Conservation (phyloP, 2,113 vertebrate genomes). For the Larimichthys crocea region DNA sequence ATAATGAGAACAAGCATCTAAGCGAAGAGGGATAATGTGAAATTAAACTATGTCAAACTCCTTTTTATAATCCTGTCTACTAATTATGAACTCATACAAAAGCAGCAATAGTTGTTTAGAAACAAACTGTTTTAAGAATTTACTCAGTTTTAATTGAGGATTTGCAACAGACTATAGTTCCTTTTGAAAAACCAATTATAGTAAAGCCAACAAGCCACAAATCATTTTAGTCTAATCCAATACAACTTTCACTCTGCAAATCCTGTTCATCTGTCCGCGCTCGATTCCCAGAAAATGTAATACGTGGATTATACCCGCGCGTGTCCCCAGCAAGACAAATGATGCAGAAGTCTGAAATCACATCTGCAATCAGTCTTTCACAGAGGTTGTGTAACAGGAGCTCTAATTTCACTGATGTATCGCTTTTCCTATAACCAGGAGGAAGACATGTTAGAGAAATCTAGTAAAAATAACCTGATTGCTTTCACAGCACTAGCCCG, state of each 20-base stretch:
- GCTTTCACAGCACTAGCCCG: neutral
- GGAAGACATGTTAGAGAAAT: neutral
- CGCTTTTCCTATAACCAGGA: neutral
- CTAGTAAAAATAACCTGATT: neutral
- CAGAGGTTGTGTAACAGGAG: constrained; percentile 34
- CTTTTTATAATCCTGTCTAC: neutral
- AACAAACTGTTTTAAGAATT: neutral
- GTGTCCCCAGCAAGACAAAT: constrained; percentile 56
- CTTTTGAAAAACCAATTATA: neutral
- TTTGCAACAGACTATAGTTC: neutral
- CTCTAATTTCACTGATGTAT: constrained; percentile 19
- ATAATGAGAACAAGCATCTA: neutral
- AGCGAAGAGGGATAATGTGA: neutral
- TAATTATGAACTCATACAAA: neutral
- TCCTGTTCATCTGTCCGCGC: constrained; percentile 62
- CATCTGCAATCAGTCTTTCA: constrained; percentile 40
- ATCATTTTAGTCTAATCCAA: constrained; percentile 56
- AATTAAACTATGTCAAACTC: neutral
- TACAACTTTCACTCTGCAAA: constrained; percentile 63
- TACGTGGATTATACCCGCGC: constrained; percentile 58
- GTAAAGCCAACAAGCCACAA: constrained; percentile 26
- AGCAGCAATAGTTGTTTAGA: neutral
- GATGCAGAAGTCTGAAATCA: constrained; percentile 49
- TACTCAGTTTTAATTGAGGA: neutral
- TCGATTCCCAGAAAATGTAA: constrained; percentile 67